Evolutionary conservation across 2,888 invertebrate species (phyloP).

Genomic region (Limnephilus rhombicus): DNA sequence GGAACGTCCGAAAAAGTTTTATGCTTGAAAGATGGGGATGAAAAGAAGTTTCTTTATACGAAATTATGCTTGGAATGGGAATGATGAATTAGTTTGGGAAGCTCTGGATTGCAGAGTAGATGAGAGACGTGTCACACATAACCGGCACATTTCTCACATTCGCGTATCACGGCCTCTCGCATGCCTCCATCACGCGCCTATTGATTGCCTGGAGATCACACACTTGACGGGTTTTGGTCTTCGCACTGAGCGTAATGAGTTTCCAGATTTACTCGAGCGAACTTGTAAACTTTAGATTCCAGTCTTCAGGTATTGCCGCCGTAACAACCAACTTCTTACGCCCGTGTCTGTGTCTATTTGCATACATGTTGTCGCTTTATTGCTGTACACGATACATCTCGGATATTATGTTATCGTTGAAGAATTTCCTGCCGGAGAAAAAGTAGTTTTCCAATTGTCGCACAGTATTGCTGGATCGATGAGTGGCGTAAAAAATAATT

Average conservation of each 20-base stretch:
- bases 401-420: constrained; percentile 6
- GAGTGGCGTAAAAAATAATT: background rate
- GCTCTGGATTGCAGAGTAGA: background rate
- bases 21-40: too few species aligned
- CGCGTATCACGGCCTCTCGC: constrained; percentile 25
- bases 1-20: too few species aligned
- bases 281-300: constrained; percentile 43
- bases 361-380: constrained; percentile 22
- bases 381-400: constrained; percentile 17
- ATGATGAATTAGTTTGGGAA: background rate
- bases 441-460: constrained; percentile 22
- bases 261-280: constrained; percentile 60
- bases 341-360: background rate
- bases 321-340: constrained; percentile 6
- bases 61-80: background rate
- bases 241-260: constrained; percentile 57
- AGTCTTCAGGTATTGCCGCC: constrained; percentile 32
- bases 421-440: constrained; percentile 20
- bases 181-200: constrained; percentile 50
- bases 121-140: background rate
- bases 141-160: background rate
- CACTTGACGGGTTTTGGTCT: constrained; percentile 55
- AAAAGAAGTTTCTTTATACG: too few species aligned
- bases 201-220: constrained; percentile 60
- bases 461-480: background rate